Base-by-base conservation (phyloP, 2,888 invertebrate species). In the Caenorhabditis sp. region DNA sequence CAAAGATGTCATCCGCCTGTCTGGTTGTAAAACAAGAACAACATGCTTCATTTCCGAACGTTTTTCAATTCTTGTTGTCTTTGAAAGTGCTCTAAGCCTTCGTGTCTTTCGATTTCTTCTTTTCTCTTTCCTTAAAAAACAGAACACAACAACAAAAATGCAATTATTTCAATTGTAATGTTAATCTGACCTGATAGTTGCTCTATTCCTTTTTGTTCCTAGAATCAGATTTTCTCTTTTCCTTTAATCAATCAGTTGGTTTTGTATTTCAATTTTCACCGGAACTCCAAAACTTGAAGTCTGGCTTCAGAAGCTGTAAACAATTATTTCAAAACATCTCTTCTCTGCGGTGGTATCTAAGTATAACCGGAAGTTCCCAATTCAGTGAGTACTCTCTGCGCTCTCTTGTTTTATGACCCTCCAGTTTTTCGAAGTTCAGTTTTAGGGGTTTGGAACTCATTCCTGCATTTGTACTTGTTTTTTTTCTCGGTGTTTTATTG, bases 91-190 rank as follows among this genome's bases (percentile, higher is more conserved):
- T 38, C 41, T 16, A 28, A 54, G 28, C 63, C 54, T 28, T 41
- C 12, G 2, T 47, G 31, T 74, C 64, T 22, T 74, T n/a, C 54
- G 26, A 54, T 54, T 63, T 31, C 10, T 51, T 47, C 3, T 14
- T 38, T 56, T 6, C 28, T 24, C 38, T 7, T 44, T 31, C 22
- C 3, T 47, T 16, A 16, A 35, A 72, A 56, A 70, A 70, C 38
- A 35, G 74, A 64, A 56, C 64, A 74, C 54, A 19, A 49, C 63
- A 63, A 54, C 56, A 64, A 64, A 54, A 74, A 41, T 56, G 26
- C 44, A 66, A 66, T 66, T 35, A 66, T 68, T 44, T 47, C 58
- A 24, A 56, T 58, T 19, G 19, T 14, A 22, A 16, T 56, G 72
- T 74, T 58, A 75, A 66, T 75, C 64, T 47, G 44, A 44, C 70